Percentiles rank a stretch among this genome's conserved stretches.
Conservation (phyloP, 2,888 invertebrate species). For the Lycia hirtaria region DNA sequence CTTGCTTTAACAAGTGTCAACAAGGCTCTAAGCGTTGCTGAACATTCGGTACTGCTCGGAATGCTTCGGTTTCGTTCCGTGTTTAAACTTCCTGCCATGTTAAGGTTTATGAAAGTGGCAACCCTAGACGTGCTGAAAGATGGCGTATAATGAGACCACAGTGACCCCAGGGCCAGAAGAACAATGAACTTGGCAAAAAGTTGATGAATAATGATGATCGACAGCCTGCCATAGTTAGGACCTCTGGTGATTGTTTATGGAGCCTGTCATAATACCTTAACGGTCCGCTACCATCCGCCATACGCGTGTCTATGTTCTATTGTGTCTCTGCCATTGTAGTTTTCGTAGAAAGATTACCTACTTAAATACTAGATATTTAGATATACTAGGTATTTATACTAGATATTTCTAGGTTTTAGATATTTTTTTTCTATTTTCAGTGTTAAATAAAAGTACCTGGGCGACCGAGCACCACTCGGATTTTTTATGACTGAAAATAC, state of each 20-base stretch:
- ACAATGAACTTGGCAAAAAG: slow-evolving; percentile 52
- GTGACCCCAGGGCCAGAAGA: slow-evolving; percentile 38
- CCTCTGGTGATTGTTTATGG: slow-evolving; percentile 21
- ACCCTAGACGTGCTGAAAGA: slow-evolving; percentile 33
- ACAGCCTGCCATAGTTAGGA: slow-evolving; percentile 38
- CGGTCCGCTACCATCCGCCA: slow-evolving; percentile 17
- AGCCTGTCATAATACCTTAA: slow-evolving; percentile 22
- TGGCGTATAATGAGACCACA: slow-evolving; percentile 41
- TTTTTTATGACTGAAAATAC: no score
- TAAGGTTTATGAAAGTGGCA: slow-evolving; percentile 6
- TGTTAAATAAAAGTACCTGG: no score
- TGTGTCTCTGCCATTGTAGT: not conserved
- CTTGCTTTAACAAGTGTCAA: no score
- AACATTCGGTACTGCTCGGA: no score
- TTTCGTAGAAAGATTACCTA: not conserved
- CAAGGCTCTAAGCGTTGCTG: no score
- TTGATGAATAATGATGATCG: slow-evolving; percentile 43
- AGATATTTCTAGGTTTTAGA: no score
- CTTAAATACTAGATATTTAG: no score
- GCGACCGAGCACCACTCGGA: no score
- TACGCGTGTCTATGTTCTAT: not conserved
- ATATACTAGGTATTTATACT: no score
- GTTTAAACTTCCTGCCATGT: no score
- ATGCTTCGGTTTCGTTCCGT: no score
- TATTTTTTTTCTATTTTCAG: no score